Evolutionary conservation across 2,888 invertebrate genomes (phyloP).

Genomic region (Cephus nigrinus): DNA sequence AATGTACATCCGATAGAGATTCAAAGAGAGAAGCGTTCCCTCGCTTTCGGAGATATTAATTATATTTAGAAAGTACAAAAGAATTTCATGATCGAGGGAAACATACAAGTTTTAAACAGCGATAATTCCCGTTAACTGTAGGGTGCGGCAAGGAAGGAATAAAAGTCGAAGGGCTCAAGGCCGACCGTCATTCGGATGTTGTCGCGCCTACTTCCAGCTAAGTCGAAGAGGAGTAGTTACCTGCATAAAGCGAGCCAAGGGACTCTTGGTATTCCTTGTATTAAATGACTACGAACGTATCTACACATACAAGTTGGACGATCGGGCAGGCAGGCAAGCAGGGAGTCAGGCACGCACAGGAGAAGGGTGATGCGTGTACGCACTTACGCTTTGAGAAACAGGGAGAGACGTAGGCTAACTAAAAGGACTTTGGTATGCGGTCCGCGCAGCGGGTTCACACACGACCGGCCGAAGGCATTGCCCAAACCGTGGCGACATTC

Average conservation of each 20-base stretch:
- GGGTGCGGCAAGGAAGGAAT: not conserved
- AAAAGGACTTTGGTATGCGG: constrained; percentile 59
- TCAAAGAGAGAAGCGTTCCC: not conserved
- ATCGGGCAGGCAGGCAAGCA: constrained; percentile 1
- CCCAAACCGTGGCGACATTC: constrained; percentile 50
- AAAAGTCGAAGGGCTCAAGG: not conserved
- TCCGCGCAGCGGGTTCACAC: constrained; percentile 60
- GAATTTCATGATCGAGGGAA: not conserved
- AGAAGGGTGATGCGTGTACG: constrained; percentile 16
- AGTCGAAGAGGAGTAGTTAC: constrained; percentile 27
- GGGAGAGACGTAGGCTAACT: constrained; percentile 23
- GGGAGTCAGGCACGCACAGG: constrained; percentile 17
- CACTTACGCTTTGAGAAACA: constrained; percentile 8
- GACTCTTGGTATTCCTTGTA: constrained; percentile 42
- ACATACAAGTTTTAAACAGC: not conserved
- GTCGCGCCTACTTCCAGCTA: constrained; percentile 38
- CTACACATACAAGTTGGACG: not conserved
- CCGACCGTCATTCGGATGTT: constrained; percentile 24
- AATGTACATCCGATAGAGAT: not conserved
- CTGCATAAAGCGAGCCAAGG: constrained; percentile 32
- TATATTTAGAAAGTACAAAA: not conserved
- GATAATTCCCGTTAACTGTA: not conserved
- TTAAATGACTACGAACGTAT: constrained; percentile 44
- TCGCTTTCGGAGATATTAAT: not conserved
- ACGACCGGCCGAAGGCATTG: constrained; percentile 41